Base-by-base conservation (phyloP, 2,113 vertebrate genomes). In the Lamprologus lemairii region DNA sequence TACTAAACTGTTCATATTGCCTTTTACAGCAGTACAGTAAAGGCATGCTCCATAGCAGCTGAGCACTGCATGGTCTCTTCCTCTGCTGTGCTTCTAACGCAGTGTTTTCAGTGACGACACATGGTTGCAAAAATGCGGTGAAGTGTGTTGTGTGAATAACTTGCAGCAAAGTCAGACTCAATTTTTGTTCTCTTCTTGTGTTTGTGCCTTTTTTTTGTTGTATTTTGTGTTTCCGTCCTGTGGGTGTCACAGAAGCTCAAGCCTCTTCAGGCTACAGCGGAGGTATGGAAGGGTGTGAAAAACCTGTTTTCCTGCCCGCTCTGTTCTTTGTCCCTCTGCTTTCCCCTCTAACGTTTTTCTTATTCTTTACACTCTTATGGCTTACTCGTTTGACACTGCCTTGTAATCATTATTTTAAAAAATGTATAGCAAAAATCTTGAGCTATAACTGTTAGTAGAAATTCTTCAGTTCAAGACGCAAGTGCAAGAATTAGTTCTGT, bases 241-340 rank as follows among this genome's bases (percentile, higher is more conserved):
- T 91, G 90, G 87, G 87, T 75, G 87, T 94, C 86, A 91, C 94
- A 94, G 94, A 94, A 94, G 94, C 79, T 45, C 92, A 92, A 42
- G 93, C 93, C 90, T 94, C 94, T 84, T 89, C 94, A 87, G 93
- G 92, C 92, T 93, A 82, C 94, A 91, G 86, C 40, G 83, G 93
- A 95, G 95, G 94, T 96, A 95, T 91, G 94, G 87, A 95, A 93
- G 93, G 92, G 88, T 92, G 89, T 93, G 88, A 90, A 83, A 51
- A 78, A 78, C n/a, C 81, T 87, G 79, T 88, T 78, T 73, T 92
- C 82, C 87, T 90, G 84, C 79, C 84, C 71, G 71, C 86, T 91
- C 83, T 9, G 58, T 55, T 54, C 86, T 89, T 68, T 89, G 10
- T 60, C 33, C 55, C 47, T 58, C 83, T 89, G 63, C 85, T 79